Base-by-base conservation (phyloP, 2,797 vertebrate species). In the Salmo trutta region DNA sequence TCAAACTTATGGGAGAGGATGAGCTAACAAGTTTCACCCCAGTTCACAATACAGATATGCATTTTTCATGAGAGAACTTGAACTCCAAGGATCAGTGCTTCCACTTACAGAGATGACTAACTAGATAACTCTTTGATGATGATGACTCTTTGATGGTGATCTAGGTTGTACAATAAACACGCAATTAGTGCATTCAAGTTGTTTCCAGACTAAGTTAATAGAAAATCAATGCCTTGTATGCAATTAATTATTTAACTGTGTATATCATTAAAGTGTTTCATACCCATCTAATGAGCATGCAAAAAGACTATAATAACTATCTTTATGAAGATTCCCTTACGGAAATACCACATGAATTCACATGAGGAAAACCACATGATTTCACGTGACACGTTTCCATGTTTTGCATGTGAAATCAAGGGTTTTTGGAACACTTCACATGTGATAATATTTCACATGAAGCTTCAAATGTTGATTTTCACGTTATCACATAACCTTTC, bases 271-370 rank as follows among this genome's bases (percentile, higher is more conserved):
- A 24, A 65, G 62, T n/a, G 17, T 17, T 5, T n/a, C 4, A 59
- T 59, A 54, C 15, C 15, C 53, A 54, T 19, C 53, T 16, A 54
- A 19, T 54, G 17, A 16, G 53, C 14, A 16, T 19, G 17, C 14
- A 54, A 54, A 15, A 36, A 51, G 70, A 80, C 66, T 33, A 8
- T 72, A 73, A 52, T 53, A 21, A 16, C 52, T 10, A 21, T 41
- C 79, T 52, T 68, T 16, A 62, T 77, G 75, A 69, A 77, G 74
- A 81, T 76, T 51, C 54, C 68, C 70, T 68, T 47, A 65, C 2
- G 10, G 41, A 47, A 47, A 47, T 41, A 47, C 10, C 10, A 12
- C 3, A 10, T 47, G 41, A 47, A 12, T 12, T 47, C 41, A 47
- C 10, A 47, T 47, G 2, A 14, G 41, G 2, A 47, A 14, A 47